These are phyloP conservation scores for Chirona hameri DNA, from an alignment of 2,888 invertebrate species.

Conservation along the genomic window DNA sequence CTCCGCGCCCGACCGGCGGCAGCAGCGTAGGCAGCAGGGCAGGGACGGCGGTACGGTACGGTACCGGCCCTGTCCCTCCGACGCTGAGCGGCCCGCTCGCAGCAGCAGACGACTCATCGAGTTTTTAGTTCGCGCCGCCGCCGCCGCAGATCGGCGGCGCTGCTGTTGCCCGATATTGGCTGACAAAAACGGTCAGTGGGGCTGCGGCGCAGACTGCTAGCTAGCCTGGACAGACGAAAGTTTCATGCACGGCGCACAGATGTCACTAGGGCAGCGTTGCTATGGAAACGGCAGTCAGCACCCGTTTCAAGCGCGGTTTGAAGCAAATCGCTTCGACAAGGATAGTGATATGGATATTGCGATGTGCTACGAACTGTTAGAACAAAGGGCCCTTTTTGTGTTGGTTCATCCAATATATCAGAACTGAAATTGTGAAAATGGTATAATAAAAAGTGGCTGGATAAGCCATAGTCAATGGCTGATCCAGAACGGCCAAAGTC, in stretches of 20 bases:
- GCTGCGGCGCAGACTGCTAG: background rate
- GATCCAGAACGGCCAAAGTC: no score
- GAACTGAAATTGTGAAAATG: no score
- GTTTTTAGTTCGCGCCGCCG: conserved; percentile 4
- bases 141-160: background rate
- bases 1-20: background rate
- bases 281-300: background rate
- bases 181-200: background rate
- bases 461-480: no score
- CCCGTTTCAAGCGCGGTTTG: background rate
- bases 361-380: no score
- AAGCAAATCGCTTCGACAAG: background rate
- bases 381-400: no score
- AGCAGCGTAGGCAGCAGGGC: no score
- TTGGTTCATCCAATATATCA: no score
- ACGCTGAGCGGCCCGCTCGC: background rate
- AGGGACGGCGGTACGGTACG: background rate
- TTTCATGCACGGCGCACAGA: conserved; percentile 5
- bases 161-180: background rate
- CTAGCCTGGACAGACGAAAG: background rate
- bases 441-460: no score
- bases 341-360: no score
- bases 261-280: background rate
- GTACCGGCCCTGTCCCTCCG: background rate
- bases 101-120: conserved; percentile 8